These are phyloP conservation scores for Chaetophractus vellerosus DNA, from an alignment of 2,797 vertebrate genomes.

Conservation along the genomic window DNA sequence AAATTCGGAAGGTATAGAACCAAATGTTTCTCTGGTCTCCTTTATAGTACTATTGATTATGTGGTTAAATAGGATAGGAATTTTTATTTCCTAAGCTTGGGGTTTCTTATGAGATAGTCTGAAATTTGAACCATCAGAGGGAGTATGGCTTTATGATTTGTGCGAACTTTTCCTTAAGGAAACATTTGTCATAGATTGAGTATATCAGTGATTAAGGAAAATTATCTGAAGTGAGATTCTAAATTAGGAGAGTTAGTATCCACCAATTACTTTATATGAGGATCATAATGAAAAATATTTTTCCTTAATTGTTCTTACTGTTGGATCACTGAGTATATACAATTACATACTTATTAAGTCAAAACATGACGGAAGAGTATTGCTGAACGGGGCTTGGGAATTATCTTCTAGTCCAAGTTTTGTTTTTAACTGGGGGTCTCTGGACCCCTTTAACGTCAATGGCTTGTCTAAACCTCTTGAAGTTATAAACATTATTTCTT, in stretches of 20 bases:
- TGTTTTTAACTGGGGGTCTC: background rate
- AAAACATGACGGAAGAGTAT: slow-evolving; percentile 52
- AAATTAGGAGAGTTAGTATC: slow-evolving; percentile 52
- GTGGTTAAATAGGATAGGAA: background rate
- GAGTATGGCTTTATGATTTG: slow-evolving; percentile 52
- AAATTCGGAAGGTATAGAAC: slow-evolving; percentile 50
- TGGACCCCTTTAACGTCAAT: background rate
- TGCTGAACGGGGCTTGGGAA: background rate
- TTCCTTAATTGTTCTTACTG: slow-evolving; percentile 37
- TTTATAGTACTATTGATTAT: slow-evolving; percentile 29
- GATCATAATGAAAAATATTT: slow-evolving; percentile 59
- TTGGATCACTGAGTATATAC: slow-evolving; percentile 57
- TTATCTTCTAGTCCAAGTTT: background rate
- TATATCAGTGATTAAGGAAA: slow-evolving; percentile 49
- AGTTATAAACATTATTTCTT: background rate
- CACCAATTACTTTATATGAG: slow-evolving; percentile 32
- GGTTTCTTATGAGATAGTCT: slow-evolving; percentile 51
- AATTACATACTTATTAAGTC: slow-evolving; percentile 49
- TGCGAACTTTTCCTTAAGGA: slow-evolving; percentile 1
- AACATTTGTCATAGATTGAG: slow-evolving; percentile 55
- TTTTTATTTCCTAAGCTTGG: slow-evolving; percentile 46
- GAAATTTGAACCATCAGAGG: slow-evolving; percentile 58
- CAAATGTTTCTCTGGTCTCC: background rate
- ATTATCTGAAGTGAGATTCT: slow-evolving; percentile 63
- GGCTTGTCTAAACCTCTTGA: slow-evolving; percentile 23